These are phyloP conservation scores for Listronotus oregonensis DNA, from an alignment of 1,140 invertebrate genomes.

Conservation along the genomic window DNA sequence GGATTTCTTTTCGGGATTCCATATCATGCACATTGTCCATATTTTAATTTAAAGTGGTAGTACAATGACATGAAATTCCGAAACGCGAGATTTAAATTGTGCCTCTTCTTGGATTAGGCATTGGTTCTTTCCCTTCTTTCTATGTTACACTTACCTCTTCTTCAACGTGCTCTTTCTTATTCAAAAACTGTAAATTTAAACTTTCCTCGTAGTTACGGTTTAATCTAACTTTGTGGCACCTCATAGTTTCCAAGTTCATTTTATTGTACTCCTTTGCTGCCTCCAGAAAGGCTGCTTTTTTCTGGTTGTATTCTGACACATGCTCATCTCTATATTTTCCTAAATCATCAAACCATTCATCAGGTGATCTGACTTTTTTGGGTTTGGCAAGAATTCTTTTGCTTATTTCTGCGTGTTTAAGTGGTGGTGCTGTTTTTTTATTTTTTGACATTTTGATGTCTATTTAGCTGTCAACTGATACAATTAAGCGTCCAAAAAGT, in stretches of 20 bases:
- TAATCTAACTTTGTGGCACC: slow-evolving; percentile 15
- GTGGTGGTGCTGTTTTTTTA: neutral
- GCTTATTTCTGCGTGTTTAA: slow-evolving; percentile 24
- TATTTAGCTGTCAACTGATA: no score
- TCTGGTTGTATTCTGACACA: slow-evolving; percentile 38
- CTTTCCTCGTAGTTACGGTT: slow-evolving; percentile 32
- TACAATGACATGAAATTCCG: no score
- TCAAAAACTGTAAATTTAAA: slow-evolving; percentile 18
- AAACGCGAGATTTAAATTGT: no score
- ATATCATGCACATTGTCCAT: no score
- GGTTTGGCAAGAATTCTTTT: slow-evolving; percentile 34
- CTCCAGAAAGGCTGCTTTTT: slow-evolving; percentile 33
- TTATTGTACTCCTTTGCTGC: slow-evolving; percentile 35
- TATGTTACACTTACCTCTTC: slow-evolving; percentile 1
- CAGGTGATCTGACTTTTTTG: slow-evolving; percentile 17
- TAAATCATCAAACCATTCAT: slow-evolving; percentile 34
- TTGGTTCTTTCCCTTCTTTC: no score
- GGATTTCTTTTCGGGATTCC: no score
- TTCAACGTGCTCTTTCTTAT: slow-evolving; percentile 13
- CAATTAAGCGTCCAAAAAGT: no score
- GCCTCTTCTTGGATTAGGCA: no score
- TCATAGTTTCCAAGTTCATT: slow-evolving; percentile 33
- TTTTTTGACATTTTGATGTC: no score
- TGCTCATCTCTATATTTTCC: slow-evolving; percentile 41
- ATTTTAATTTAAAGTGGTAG: no score